Conservation (phyloP, 1,140 invertebrate genomes). For the Carcinoscorpius rotundicauda region DNA sequence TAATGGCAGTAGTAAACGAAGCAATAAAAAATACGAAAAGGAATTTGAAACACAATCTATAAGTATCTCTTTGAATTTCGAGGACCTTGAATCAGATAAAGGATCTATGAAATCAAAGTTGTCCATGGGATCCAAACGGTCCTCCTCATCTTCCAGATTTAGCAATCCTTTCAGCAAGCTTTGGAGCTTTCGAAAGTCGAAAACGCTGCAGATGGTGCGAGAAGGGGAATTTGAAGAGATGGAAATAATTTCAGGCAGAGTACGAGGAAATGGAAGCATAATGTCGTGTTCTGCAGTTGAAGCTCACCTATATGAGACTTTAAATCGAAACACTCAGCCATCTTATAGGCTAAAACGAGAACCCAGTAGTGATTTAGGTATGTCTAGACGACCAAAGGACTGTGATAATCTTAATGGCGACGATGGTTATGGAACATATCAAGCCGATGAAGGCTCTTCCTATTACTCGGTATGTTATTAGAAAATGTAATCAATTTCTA, state of each 20-base stretch:
- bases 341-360: background rate
- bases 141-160: background rate
- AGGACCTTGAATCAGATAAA: constrained; percentile 3
- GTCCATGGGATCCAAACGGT: constrained; percentile 2
- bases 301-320: constrained; percentile 6
- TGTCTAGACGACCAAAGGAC: constrained; percentile 1
- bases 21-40: background rate
- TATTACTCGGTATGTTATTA: constrained; percentile 15
- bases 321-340: constrained; percentile 3
- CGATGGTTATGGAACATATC: constrained; percentile 15
- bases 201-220: no score
- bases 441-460: constrained; percentile 12
- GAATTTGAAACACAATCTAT: no score
- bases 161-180: no score
- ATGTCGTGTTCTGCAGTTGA: constrained; percentile 5
- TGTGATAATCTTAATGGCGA: constrained; percentile 4
- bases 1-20: background rate
- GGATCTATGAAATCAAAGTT: constrained; percentile 5
- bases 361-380: constrained; percentile 2
- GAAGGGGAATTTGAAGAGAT: no score
- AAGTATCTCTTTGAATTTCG: background rate
- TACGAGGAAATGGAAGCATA: background rate
- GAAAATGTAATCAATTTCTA: background rate
- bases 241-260: no score
- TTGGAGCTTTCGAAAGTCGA: no score